Percentiles rank a stretch among this genome's conserved stretches.
phyloP scores from a whole-genome alignment of 2,797 vertebrate species.

The Peromyscus melanophrys region DNA sequence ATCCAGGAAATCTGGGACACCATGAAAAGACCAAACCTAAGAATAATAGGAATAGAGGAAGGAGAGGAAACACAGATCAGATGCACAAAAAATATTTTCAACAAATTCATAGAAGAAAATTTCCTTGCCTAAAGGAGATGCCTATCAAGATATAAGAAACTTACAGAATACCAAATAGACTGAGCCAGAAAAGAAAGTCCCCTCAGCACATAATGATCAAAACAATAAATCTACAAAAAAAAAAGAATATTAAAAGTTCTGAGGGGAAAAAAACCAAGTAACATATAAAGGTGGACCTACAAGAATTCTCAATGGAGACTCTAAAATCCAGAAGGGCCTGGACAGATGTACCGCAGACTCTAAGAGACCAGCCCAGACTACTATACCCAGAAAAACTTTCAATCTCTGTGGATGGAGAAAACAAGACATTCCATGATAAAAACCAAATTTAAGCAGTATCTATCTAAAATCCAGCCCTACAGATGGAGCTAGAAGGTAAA shows the following conservation, averaged over 20 bases:
- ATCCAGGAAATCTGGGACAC: background rate
- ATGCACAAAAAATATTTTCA: background rate
- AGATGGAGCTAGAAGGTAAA: background rate
- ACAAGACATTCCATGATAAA: background rate
- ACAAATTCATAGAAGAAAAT: background rate
- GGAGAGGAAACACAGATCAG: background rate
- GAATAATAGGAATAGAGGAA: background rate
- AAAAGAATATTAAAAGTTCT: background rate
- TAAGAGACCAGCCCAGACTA: background rate
- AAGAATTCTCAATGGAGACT: background rate
- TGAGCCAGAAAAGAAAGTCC: background rate
- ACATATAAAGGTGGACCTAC: background rate
- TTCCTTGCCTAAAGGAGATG: background rate
- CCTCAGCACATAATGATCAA: background rate
- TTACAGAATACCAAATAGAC: background rate
- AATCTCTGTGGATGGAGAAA: background rate
- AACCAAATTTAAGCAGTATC: background rate
- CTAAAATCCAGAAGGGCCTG: background rate
- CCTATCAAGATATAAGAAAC: background rate
- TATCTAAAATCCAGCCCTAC: background rate
- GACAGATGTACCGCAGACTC: background rate
- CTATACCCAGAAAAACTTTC: background rate
- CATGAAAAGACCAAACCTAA: background rate
- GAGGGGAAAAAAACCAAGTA: background rate
- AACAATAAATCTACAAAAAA: background rate